Conservation (phyloP, 2,888 invertebrate genomes). For the Ophraella communa region DNA sequence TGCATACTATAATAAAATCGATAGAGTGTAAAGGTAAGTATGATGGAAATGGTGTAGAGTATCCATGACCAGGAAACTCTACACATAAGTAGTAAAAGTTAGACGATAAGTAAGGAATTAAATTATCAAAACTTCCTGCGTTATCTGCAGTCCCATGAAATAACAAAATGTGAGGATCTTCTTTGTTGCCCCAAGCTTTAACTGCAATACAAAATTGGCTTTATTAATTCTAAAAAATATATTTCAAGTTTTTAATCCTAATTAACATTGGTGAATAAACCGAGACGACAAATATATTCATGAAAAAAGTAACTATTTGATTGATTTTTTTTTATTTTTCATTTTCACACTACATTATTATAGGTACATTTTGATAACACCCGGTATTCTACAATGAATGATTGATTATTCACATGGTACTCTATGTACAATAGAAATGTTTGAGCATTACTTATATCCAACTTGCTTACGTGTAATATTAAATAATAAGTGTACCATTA, state of each 20-base stretch:
- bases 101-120: constrained; percentile 64
- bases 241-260: no score
- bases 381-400: background rate
- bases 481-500: background rate
- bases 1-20: constrained; percentile 58
- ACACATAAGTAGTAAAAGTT: constrained; percentile 59
- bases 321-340: no score
- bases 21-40: constrained; percentile 54
- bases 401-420: background rate
- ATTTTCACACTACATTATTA: no score
- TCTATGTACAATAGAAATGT: background rate
- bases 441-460: no score
- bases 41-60: constrained; percentile 63
- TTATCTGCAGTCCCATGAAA: constrained; percentile 69
- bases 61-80: constrained; percentile 70
- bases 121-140: constrained; percentile 65
- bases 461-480: no score
- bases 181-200: constrained; percentile 67
- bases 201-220: constrained; percentile 57
- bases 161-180: constrained; percentile 64
- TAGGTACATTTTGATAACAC: background rate
- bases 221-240: background rate
- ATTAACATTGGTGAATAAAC: no score
- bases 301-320: no score
- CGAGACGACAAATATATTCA: no score